Conservation (phyloP, 2,888 invertebrate genomes). For the Idaea biselata region DNA sequence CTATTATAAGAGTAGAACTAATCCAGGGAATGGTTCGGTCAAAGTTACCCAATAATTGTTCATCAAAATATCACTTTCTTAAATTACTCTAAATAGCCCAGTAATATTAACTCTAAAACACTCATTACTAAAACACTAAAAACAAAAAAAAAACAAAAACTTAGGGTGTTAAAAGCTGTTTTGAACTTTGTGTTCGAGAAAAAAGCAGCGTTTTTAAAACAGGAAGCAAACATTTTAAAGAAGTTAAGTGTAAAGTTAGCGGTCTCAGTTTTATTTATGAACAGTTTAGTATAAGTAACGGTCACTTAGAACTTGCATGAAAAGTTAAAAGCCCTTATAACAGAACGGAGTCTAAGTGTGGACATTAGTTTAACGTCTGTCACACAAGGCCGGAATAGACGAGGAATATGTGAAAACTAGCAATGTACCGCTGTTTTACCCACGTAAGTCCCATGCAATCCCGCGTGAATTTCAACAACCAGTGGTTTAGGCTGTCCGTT, state of each 20-base stretch:
- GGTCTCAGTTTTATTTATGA: slow-evolving; percentile 67
- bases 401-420: no score
- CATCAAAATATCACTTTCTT: background rate
- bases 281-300: slow-evolving; percentile 56
- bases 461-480: no score
- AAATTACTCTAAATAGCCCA: background rate
- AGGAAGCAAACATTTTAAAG: slow-evolving; percentile 73
- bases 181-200: slow-evolving; percentile 61
- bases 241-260: slow-evolving; percentile 76
- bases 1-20: no score
- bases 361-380: no score
- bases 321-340: slow-evolving; percentile 11
- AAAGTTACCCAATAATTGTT: no score
- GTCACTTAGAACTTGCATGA: slow-evolving; percentile 44
- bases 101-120: background rate
- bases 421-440: no score
- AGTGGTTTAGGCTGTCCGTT: no score
- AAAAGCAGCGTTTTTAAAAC: slow-evolving; percentile 72
- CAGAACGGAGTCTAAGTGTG: no score
- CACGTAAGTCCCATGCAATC: no score
- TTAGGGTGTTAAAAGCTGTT: slow-evolving; percentile 72
- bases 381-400: no score
- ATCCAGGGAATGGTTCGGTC: no score
- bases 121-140: slow-evolving; percentile 6
- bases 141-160: slow-evolving; percentile 23